A percentile compares a stretch with the other conserved stretches of the same genome.
phyloP scores from a whole-genome alignment of 1,140 invertebrate species.

The Latrodectus geometricus region DNA sequence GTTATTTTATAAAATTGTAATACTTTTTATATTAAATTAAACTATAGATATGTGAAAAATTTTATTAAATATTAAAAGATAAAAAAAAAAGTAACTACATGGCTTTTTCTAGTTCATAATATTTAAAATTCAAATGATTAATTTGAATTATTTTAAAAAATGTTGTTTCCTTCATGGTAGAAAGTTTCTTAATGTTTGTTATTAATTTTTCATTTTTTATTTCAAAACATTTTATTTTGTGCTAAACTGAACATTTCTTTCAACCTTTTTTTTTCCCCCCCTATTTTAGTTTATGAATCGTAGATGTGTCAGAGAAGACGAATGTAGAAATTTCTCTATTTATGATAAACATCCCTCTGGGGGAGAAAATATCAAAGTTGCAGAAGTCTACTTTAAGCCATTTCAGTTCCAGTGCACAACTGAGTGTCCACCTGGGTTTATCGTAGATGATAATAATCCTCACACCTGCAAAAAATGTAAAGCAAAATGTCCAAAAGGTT shows the following conservation, averaged over 20 bases:
- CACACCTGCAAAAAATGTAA: slow-evolving; percentile 69
- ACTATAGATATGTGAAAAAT: too few relatives aligned
- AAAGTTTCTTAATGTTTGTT: too few relatives aligned
- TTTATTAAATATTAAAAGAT: too few relatives aligned
- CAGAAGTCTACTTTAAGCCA: slow-evolving; percentile 72
- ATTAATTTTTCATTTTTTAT: too few relatives aligned
- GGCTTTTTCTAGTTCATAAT: too few relatives aligned
- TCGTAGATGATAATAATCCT: slow-evolving; percentile 70
- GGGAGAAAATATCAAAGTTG: not conserved
- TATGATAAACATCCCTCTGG: slow-evolving; percentile 64
- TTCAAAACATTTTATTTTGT: not conserved
- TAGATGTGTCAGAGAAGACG: slow-evolving; percentile 80
- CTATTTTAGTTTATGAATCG: slow-evolving; percentile 74
- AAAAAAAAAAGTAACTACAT: too few relatives aligned
- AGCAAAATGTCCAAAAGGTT: slow-evolving; percentile 71
- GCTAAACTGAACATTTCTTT: not conserved
- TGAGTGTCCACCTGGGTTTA: slow-evolving; percentile 81
- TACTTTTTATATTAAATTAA: too few relatives aligned
- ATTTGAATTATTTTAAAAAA: too few relatives aligned
- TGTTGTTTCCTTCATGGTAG: too few relatives aligned
- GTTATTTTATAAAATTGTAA: too few relatives aligned
- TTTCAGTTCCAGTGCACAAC: slow-evolving; percentile 77
- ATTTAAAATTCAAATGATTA: too few relatives aligned
- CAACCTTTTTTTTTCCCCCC: not conserved
- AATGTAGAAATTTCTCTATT: slow-evolving; percentile 77